These are phyloP conservation scores for Scaptomyza flava DNA, from an alignment of 2,888 invertebrate species.

Conservation along the genomic window DNA sequence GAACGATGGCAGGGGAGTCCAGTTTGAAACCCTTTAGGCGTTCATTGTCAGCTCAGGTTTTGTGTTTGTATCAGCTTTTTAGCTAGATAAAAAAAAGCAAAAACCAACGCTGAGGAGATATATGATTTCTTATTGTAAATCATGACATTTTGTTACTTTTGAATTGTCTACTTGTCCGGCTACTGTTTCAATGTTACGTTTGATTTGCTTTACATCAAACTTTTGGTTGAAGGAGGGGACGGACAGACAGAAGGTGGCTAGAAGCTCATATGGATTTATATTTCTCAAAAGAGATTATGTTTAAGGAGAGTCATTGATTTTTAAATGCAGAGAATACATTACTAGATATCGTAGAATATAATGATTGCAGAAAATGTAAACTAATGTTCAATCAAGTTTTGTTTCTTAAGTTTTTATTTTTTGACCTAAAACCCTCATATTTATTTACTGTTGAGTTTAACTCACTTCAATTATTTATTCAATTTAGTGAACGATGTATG, in stretches of 20 bases:
- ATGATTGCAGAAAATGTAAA: too few relatives aligned
- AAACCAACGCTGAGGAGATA: slow-evolving; percentile 54
- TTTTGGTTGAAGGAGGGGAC: background rate
- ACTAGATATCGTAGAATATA: too few relatives aligned
- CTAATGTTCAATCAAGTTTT: too few relatives aligned
- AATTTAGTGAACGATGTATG: too few relatives aligned
- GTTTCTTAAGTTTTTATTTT: too few relatives aligned
- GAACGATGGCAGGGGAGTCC: slow-evolving; percentile 27
- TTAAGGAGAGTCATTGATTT: background rate
- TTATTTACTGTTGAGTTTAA: too few relatives aligned
- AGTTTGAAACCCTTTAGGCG: slow-evolving; percentile 75
- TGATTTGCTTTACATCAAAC: slow-evolving; percentile 42
- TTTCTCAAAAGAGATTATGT: slow-evolving; percentile 2
- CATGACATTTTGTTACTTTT: slow-evolving; percentile 74
- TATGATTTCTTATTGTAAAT: slow-evolving; percentile 77
- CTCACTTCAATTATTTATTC: too few relatives aligned
- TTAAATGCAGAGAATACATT: background rate
- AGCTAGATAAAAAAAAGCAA: slow-evolving; percentile 61
- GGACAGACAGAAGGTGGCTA: background rate
- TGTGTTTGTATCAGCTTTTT: slow-evolving; percentile 31
- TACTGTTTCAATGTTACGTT: slow-evolving; percentile 59
- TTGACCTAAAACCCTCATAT: too few relatives aligned
- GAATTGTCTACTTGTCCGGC: slow-evolving; percentile 58
- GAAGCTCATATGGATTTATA: slow-evolving; percentile 8
- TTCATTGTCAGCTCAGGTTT: slow-evolving; percentile 73